Evolutionary conservation across 2,797 vertebrate species (phyloP), one percentile per base, ranked within the genome.

Genomic region (Macropus fuliginosus): DNA sequence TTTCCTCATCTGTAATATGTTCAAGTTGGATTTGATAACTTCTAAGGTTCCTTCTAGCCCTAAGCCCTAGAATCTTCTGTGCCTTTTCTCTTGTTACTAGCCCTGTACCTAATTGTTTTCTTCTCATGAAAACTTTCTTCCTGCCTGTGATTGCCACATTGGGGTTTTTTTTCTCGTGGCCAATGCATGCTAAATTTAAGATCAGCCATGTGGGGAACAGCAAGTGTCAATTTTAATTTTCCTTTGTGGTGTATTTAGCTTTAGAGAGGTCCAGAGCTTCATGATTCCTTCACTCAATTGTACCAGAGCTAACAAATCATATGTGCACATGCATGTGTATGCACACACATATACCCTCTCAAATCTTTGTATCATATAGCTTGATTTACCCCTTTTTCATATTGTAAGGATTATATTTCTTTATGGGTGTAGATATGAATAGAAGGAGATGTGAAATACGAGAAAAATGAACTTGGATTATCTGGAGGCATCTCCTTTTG

Each of bases 371-470:
- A 91, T 74, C 34, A 0, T 94, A 54, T 95, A 91, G 89, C 96
- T 94, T 55, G 81, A 87, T 74, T 94, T 94, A 87, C 96, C 97
- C 93, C 91, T 96, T 96, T 97, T 92, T 92, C 90, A 92, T 95
- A 93, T 94, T 66, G 94, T 94, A 93, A 91, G 94, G 55, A 66
- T 90, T 46, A 40, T 92, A 0, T 93, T 59, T 96, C 91, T 92
- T 81, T 91, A 87, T 91, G 93, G 74, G 10, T 90, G 52, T 46
- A 93, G 18, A 11, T 89, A 5, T 34, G 18, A 94, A 90, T 56
- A 93, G 27, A 16, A 91, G 89, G 28, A 95, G 87, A 91, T 40
- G 40, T 46, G 52, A 97, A 95, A 57, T 16, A 96, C 56, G 93
- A 95, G 92, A 94, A 93, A 93, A 96, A 81, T 90, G 95, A 95